Conservation (phyloP, 2,888 invertebrate genomes). For the Drosophila lacicola region DNA sequence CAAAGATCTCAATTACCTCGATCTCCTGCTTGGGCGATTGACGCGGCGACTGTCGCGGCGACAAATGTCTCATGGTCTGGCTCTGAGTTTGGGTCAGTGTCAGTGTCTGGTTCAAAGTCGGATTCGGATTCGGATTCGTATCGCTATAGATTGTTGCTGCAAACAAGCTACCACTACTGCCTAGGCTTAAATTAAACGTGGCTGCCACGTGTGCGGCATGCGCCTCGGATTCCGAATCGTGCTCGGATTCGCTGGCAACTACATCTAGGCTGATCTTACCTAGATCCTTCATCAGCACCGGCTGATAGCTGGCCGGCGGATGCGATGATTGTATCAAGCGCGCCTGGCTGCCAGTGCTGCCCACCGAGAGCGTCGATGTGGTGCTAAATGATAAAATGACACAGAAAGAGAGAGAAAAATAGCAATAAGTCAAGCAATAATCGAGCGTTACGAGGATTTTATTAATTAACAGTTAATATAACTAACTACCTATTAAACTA, state of each 20-base stretch:
- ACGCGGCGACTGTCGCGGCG: slow-evolving; percentile 81
- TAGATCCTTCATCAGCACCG: slow-evolving; percentile 94
- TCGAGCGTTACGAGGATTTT: slow-evolving; percentile 23
- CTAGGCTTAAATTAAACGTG: slow-evolving; percentile 83
- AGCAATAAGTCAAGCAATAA: slow-evolving; percentile 74
- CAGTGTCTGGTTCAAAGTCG: slow-evolving; percentile 8
- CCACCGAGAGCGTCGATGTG: slow-evolving; percentile 96
- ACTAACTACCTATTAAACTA: no score
- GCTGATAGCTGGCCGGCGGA: slow-evolving; percentile 96
- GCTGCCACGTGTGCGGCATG: slow-evolving; percentile 80
- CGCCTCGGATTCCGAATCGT: slow-evolving; percentile 77
- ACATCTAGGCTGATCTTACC: slow-evolving; percentile 88
- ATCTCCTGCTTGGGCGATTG: slow-evolving; percentile 85
- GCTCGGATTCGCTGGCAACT: slow-evolving; percentile 52
- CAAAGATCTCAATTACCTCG: slow-evolving; percentile 84
- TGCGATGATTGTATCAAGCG: slow-evolving; percentile 97
- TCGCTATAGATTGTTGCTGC: slow-evolving; percentile 56
- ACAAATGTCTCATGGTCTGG: slow-evolving; percentile 63
- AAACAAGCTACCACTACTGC: slow-evolving; percentile 83
- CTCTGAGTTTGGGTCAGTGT: slow-evolving; percentile 17
- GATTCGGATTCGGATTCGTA: neutral
- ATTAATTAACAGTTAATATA: neutral
- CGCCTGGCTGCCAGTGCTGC: slow-evolving; percentile 96
- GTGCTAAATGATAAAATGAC: slow-evolving; percentile 87
- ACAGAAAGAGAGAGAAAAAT: slow-evolving; percentile 25